Percentiles rank a stretch among this genome's conserved stretches.
Conservation (phyloP, 1,140 invertebrate genomes). For the Lucilia sericata region DNA sequence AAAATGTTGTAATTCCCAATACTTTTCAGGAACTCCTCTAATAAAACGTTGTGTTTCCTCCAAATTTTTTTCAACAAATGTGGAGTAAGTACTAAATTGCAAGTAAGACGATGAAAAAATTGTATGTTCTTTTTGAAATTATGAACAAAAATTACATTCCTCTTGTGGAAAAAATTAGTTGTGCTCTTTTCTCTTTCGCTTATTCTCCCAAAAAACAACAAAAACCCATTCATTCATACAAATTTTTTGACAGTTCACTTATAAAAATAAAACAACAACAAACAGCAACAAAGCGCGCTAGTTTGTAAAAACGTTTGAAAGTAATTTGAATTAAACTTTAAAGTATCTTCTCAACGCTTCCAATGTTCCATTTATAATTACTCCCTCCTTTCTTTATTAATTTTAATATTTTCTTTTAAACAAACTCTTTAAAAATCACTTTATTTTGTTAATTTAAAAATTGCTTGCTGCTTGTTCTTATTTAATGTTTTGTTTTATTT, state of each 20-base stretch:
- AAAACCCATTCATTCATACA: slow-evolving; percentile 20
- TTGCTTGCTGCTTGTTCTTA: background rate
- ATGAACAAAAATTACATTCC: background rate
- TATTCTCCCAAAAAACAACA: slow-evolving; percentile 1
- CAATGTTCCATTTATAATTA: background rate
- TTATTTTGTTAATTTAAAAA: background rate
- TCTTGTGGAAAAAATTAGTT: background rate
- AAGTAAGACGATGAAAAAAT: background rate
- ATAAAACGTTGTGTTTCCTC: slow-evolving; percentile 20
- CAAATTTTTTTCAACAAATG: slow-evolving; percentile 1
- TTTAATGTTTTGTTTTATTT: background rate
- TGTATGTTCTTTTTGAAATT: slow-evolving; percentile 17
- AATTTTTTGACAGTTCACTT: background rate
- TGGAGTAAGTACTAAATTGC: background rate
- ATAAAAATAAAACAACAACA: background rate
- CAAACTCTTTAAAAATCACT: background rate
- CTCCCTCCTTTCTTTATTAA: background rate
- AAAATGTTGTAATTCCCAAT: background rate
- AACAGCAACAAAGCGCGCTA: background rate
- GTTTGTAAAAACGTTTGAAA: background rate
- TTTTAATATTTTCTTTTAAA: background rate
- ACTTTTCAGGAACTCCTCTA: background rate
- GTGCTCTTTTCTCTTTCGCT: slow-evolving; percentile 3
- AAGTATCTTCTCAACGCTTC: background rate
- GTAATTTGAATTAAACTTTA: background rate